Conservation (phyloP, 2,113 vertebrate species). For the Oncorhynchus gorbuscha region DNA sequence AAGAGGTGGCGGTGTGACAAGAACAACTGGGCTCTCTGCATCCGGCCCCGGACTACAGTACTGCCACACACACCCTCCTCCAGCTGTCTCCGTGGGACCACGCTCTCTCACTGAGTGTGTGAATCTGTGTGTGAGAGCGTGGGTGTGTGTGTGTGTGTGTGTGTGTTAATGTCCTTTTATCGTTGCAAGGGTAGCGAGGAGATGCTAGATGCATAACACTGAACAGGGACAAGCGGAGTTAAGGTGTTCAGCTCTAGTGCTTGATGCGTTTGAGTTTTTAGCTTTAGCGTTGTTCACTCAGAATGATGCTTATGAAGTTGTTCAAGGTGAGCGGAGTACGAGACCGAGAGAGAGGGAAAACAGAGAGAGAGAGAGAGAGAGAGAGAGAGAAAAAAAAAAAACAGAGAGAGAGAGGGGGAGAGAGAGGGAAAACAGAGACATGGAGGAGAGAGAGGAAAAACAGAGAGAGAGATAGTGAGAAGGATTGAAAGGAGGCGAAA, state of each 20-base stretch:
- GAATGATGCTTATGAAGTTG: constrained; percentile 29
- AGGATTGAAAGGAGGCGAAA: neutral
- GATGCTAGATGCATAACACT: constrained; percentile 15
- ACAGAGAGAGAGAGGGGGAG: neutral
- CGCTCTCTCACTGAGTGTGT: neutral
- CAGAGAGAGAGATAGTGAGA: neutral
- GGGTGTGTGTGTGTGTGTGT: neutral
- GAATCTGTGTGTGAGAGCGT: neutral
- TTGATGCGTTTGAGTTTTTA: neutral
- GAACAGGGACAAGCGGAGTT: constrained; percentile 31
- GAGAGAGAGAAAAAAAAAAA: too few relatives aligned
- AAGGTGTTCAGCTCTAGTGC: neutral
- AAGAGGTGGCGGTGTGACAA: constrained; percentile 32
- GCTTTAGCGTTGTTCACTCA: neutral
- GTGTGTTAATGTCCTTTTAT: neutral
- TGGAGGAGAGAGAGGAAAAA: too few relatives aligned
- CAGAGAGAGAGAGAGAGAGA: too few relatives aligned
- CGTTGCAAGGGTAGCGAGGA: neutral
- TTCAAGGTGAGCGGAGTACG: neutral
- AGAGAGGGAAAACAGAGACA: neutral
- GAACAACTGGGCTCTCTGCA: constrained; percentile 7
- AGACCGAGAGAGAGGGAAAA: too few relatives aligned
- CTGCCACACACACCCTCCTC: neutral
- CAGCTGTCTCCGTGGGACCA: too few relatives aligned
- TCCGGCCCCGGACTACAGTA: neutral